Evolutionary conservation across 2,797 vertebrate genomes (phyloP), one percentile per base, ranked within the genome.

Genomic region (Pseudomugil gertrudae): DNA sequence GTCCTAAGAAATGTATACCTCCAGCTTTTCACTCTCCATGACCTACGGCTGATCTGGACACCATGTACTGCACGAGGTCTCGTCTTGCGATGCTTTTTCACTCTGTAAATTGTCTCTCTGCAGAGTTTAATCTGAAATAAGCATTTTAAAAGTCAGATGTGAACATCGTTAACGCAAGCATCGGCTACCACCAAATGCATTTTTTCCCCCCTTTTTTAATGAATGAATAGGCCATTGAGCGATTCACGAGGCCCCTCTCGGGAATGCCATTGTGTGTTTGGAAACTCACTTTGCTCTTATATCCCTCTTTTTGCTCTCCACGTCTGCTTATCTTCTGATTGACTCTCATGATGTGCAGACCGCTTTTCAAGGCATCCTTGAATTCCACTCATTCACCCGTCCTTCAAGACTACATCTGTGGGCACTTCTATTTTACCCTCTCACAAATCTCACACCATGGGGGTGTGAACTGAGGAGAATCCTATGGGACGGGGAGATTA

Each of bases 381-480:
- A 90, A 90, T 89, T 91, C 89, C 84, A 81, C 83, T 89, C 74
- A 87, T 93, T 92, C 87, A 85, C 78, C 81, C 72, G 84, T 88
- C 85, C 84, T 67, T 91, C 90, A 90, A 82, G 84, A 86, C 85
- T 67, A 68, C 66, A 72, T 92, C 88, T 81, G 81, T 72, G 80
- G 87, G 87, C 85, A 78, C 78, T 88, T 83, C 78, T 87, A 72
- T 88, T 81, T 76, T 87, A 83, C 72, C 83, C 76, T 65, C 74
- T 82, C 83, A 80, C 88, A 90, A 91, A 89, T 86, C 81, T 83
- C 90, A 88, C 81, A 90, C 84, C 82, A 78, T 78, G 87, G 84
- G 90, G 87, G 87, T 88, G 90, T 90, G 88, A 92, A 86, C 59
- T 85, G 80, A 86, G 77, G 82, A 89, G 83, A 88, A 88, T 89